Evolutionary conservation across 23 tunicate species (phyloP).

Genomic region (Ascidia mentula): DNA sequence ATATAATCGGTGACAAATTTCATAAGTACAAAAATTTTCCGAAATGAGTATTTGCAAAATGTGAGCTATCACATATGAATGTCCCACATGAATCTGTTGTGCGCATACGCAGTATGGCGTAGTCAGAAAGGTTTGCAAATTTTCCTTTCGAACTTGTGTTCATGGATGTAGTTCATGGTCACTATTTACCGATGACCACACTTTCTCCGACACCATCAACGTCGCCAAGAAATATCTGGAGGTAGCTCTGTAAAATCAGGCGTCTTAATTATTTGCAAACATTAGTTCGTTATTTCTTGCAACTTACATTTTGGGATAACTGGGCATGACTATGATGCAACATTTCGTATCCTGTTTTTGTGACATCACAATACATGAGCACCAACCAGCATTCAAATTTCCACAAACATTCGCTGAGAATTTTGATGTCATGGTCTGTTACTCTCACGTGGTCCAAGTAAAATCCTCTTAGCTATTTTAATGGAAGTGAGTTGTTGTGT

Average conservation of each 20-base stretch:
- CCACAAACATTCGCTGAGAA: background rate
- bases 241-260: background rate
- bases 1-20: too few relatives aligned
- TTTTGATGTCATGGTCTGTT: background rate
- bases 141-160: too few relatives aligned
- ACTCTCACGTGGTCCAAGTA: background rate
- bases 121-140: too few relatives aligned
- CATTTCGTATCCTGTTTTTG: background rate
- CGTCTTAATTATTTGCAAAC: too few relatives aligned
- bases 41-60: too few relatives aligned
- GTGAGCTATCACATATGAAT: too few relatives aligned
- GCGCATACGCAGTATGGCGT: too few relatives aligned
- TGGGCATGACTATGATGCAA: background rate
- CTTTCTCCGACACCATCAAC: background rate
- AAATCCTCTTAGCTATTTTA: background rate
- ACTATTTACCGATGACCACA: background rate
- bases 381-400: background rate
- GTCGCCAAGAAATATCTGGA: background rate
- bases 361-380: background rate
- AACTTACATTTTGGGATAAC: background rate
- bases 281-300: too few relatives aligned
- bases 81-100: too few relatives aligned
- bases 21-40: too few relatives aligned
- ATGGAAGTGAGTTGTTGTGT: too few relatives aligned
- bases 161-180: too few relatives aligned